phyloP scores from a whole-genome alignment of 2,888 invertebrate genomes.

The Limnephilus auricula region DNA sequence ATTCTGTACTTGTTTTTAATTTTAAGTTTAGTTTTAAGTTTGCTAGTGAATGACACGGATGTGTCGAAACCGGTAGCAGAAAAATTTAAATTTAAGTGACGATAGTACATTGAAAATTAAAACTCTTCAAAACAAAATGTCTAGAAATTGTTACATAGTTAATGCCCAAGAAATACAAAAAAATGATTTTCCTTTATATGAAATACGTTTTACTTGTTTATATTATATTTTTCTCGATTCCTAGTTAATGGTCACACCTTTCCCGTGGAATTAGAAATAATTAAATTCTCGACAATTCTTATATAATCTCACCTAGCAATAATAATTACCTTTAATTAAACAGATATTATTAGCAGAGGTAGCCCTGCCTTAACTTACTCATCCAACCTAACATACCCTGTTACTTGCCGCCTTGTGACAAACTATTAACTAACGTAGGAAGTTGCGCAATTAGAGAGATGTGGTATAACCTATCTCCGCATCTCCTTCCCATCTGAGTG shows the following conservation, averaged over 20 bases:
- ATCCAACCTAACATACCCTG: neutral
- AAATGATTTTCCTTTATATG: too few relatives aligned
- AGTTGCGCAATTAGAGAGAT: slow-evolving; percentile 42
- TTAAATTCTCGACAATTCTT: neutral
- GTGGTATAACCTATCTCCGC: slow-evolving; percentile 18
- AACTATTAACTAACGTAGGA: neutral
- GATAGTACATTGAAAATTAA: too few relatives aligned
- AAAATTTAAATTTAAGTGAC: too few relatives aligned
- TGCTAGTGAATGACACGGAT: too few relatives aligned
- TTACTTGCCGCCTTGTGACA: neutral
- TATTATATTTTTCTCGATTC: neutral
- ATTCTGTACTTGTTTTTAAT: too few relatives aligned
- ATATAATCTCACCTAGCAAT: neutral
- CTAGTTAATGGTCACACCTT: neutral
- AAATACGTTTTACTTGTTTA: too few relatives aligned
- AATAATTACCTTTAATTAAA: neutral
- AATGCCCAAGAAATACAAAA: too few relatives aligned
- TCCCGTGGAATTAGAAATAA: neutral
- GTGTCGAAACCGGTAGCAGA: too few relatives aligned
- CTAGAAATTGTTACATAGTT: too few relatives aligned
- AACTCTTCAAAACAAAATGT: too few relatives aligned
- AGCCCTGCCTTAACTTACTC: neutral
- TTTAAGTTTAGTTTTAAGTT: too few relatives aligned
- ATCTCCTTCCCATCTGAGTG: neutral
- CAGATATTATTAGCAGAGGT: neutral